These are phyloP conservation scores for Amiota mariae DNA, from an alignment of 2,888 invertebrate genomes.

Conservation along the genomic window DNA sequence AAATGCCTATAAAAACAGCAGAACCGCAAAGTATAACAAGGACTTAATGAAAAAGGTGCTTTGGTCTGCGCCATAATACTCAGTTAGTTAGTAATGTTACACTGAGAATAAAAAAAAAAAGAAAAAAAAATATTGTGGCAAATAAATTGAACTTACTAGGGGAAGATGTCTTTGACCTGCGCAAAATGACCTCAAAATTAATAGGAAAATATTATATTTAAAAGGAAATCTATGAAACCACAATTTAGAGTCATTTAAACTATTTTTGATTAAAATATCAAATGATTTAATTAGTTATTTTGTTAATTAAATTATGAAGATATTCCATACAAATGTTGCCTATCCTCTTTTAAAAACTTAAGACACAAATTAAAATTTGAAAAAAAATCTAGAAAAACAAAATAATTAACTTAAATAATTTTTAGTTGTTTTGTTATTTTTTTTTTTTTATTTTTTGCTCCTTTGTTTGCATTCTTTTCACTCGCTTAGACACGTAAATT, in stretches of 20 bases:
- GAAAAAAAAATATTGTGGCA: too few species aligned
- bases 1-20: slow-evolving; percentile 59
- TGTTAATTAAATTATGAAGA: too few species aligned
- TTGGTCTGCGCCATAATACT: background rate
- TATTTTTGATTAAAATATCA: too few species aligned
- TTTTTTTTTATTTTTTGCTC: slow-evolving; percentile 15
- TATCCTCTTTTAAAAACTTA: background rate
- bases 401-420: slow-evolving; percentile 64
- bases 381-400: slow-evolving; percentile 43
- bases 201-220: too few species aligned
- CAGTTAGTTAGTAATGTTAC: background rate
- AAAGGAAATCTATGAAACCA: too few species aligned
- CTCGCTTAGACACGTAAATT: slow-evolving; percentile 28
- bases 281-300: too few species aligned
- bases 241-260: too few species aligned
- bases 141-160: too few species aligned
- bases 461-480: slow-evolving; percentile 2
- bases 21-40: slow-evolving; percentile 56
- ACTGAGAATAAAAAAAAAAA: too few species aligned
- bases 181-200: too few species aligned
- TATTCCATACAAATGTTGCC: background rate
- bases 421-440: slow-evolving; percentile 46
- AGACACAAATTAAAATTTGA: background rate
- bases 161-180: too few species aligned
- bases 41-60: background rate